Percentiles rank a stretch among this genome's conserved stretches.
These are phyloP conservation scores for Trachurus trachurus DNA, from an alignment of 2,797 vertebrate genomes.

Conservation along the genomic window DNA sequence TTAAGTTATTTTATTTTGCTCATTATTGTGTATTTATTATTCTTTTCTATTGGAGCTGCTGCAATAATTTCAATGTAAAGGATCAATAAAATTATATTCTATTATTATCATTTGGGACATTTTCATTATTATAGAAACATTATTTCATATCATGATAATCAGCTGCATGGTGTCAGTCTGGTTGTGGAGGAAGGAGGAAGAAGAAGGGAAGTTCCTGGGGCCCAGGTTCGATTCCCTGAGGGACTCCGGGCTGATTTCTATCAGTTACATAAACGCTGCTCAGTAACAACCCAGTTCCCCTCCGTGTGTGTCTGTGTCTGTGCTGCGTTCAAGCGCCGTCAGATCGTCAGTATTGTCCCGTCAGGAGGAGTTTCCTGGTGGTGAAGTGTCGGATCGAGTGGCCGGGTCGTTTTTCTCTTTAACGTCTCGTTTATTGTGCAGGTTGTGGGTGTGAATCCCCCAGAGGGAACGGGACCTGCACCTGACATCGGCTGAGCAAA, in stretches of 20 bases:
- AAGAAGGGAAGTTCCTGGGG: background rate
- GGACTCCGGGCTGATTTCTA: slow-evolving; percentile 7
- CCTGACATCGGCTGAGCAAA: too few species aligned
- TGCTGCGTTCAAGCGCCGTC: background rate
- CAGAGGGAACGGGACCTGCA: background rate
- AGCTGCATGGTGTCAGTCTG: too few species aligned
- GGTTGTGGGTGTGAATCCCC: slow-evolving; percentile 22
- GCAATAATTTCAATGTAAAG: too few species aligned
- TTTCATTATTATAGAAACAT: too few species aligned
- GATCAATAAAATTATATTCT: too few species aligned
- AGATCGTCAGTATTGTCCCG: background rate
- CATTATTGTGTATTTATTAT: too few species aligned
- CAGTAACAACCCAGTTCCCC: background rate
- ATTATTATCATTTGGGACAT: too few species aligned
- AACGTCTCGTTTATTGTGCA: slow-evolving; percentile 16
- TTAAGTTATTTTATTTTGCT: too few species aligned
- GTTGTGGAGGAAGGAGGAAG: background rate
- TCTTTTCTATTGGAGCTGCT: too few species aligned
- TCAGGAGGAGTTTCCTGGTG: slow-evolving; percentile 2
- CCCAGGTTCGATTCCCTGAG: slow-evolving; percentile 12
- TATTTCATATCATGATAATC: too few species aligned
- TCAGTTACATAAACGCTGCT: background rate
- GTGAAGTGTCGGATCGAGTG: slow-evolving; percentile 35
- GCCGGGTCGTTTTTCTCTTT: slow-evolving; percentile 9
- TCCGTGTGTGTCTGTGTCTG: background rate